phyloP scores from a whole-genome alignment of 2,888 invertebrate genomes.

The Netelia melanura region DNA sequence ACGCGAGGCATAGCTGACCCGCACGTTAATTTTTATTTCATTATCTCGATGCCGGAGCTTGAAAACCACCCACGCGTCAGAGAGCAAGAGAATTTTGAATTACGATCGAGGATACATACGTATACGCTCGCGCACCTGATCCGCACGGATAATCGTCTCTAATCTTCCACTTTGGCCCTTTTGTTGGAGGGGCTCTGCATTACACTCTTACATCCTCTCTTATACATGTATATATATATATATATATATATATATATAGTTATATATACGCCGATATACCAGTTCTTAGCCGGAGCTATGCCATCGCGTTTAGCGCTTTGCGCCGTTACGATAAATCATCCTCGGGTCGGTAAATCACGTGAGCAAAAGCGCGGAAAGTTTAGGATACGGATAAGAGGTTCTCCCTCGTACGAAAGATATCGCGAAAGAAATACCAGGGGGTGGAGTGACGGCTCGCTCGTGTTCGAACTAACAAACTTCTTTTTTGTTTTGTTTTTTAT shows the following conservation, averaged over 20 bases:
- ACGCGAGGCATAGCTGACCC: conserved; percentile 39
- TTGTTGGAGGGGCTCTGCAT: conserved; percentile 73
- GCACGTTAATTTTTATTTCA: conserved; percentile 74
- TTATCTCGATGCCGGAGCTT: conserved; percentile 73
- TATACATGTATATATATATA: conserved; percentile 67
- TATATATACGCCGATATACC: conserved; percentile 31
- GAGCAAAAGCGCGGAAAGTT: conserved; percentile 78
- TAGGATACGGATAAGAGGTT: conserved; percentile 51
- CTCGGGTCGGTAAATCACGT: conserved; percentile 78
- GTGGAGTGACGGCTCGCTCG: conserved; percentile 62
- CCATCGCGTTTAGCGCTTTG: conserved; percentile 62
- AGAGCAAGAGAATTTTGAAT: conserved; percentile 75
- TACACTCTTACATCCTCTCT: conserved; percentile 40
- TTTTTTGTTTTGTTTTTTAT: conserved; percentile 23
- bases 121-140: conserved; percentile 79
- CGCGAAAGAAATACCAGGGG: conserved; percentile 36
- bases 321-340: conserved; percentile 81
- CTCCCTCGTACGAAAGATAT: conserved; percentile 14
- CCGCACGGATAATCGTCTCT: conserved; percentile 83
- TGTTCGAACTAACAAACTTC: conserved; percentile 43
- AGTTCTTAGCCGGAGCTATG: conserved; percentile 48
- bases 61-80: conserved; percentile 83
- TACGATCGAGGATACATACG: conserved; percentile 76
- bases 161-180: conserved; percentile 84
- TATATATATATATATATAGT: conserved; percentile 68